phyloP scores from a whole-genome alignment of 2,888 invertebrate species.

The Teleogryllus oceanicus region DNA sequence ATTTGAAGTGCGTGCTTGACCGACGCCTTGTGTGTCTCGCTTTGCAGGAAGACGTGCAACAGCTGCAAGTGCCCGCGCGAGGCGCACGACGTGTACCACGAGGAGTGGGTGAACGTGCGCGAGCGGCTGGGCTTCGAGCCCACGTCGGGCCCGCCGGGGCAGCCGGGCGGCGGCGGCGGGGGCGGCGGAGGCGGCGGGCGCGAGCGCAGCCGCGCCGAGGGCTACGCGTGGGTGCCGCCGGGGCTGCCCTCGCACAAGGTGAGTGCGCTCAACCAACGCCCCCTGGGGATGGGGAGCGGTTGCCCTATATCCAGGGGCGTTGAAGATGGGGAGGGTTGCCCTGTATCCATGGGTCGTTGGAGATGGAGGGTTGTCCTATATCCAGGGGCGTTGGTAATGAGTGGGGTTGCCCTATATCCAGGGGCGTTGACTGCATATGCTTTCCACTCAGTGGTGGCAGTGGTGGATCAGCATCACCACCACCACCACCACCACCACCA shows the following conservation, averaged over 20 bases:
- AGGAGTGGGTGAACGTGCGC: conserved; percentile 76
- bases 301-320: background rate
- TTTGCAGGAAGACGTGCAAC: conserved; percentile 81
- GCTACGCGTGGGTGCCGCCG: conserved; percentile 72
- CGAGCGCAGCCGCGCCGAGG: conserved; percentile 51
- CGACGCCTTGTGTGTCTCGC: background rate
- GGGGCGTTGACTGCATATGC: background rate
- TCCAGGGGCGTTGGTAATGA: background rate
- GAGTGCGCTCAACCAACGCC: background rate
- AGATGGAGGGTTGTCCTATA: background rate
- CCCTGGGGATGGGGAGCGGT: too few relatives aligned
- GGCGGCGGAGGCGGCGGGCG: conserved; percentile 67
- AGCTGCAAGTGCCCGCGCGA: conserved; percentile 90
- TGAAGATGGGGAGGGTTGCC: too few relatives aligned
- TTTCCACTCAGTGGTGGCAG: background rate
- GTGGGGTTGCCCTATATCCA: background rate
- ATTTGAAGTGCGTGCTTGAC: too few relatives aligned
- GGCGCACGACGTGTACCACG: conserved; percentile 84
- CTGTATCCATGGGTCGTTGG: background rate
- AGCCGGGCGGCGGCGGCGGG: conserved; percentile 56
- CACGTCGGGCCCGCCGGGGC: conserved; percentile 51
- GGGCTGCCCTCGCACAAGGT: conserved; percentile 50
- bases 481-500: background rate
- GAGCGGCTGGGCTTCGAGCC: conserved; percentile 69
- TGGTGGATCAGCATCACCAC: background rate